A percentile compares a stretch with the other conserved stretches of the same genome.
Evolutionary conservation across 2,797 vertebrate genomes (phyloP).

Genomic region (Naso thynnoides): DNA sequence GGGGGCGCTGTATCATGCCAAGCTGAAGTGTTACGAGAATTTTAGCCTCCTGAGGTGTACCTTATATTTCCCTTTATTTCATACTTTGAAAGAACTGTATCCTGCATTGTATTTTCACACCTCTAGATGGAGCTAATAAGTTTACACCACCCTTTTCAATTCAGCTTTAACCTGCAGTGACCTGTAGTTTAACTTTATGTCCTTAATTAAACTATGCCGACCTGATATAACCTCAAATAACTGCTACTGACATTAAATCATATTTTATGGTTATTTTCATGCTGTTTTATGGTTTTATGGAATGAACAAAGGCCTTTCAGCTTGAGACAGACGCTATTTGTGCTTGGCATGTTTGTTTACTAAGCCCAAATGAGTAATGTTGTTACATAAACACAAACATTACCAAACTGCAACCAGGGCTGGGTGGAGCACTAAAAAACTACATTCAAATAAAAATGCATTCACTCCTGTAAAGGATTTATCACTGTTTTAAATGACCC

Average conservation of each 20-base stretch:
- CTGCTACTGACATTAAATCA: neutral
- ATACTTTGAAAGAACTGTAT: neutral
- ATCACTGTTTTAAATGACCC: too few species aligned
- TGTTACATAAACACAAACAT: too few species aligned
- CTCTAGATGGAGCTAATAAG: neutral
- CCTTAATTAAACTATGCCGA: neutral
- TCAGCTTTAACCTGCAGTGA: neutral
- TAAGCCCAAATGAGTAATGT: too few species aligned
- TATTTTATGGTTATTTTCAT: neutral
- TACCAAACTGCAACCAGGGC: too few species aligned
- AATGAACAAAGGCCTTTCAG: too few species aligned
- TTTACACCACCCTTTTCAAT: neutral
- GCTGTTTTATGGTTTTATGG: too few species aligned
- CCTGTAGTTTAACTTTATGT: neutral
- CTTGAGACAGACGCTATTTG: too few species aligned
- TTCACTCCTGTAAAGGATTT: too few species aligned
- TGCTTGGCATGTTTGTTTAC: too few species aligned
- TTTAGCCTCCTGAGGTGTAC: constrained; percentile 1
- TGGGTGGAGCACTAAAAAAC: too few species aligned
- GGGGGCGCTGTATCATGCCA: constrained; percentile 16
- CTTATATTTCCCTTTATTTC: constrained; percentile 10
- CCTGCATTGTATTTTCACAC: neutral
- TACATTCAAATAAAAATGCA: too few species aligned
- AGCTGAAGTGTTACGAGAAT: neutral
- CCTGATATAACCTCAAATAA: neutral